Conservation (phyloP, 2,888 invertebrate species). For the Drosophila anomelani region DNA sequence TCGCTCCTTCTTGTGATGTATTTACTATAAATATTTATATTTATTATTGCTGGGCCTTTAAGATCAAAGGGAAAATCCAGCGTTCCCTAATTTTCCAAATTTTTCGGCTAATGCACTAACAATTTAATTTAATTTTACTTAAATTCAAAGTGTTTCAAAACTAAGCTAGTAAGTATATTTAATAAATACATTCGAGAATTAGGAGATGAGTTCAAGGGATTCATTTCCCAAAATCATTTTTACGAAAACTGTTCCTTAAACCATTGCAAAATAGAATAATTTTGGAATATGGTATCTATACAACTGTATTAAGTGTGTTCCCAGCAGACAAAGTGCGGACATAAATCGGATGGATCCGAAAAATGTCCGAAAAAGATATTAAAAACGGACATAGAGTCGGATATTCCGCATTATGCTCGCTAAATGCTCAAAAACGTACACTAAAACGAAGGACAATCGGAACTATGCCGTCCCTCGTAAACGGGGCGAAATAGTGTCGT, state of each 20-base stretch:
- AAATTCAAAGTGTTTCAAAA: background rate
- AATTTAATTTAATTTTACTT: background rate
- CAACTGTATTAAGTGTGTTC: no score
- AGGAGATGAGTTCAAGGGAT: background rate
- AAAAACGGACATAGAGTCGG: no score
- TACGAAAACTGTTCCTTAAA: background rate
- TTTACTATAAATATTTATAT: conserved; percentile 54
- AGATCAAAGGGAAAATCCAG: conserved; percentile 37
- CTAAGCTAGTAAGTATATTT: no score
- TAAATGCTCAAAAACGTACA: no score
- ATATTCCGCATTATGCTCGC: no score
- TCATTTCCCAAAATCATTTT: background rate
- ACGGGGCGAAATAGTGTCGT: no score
- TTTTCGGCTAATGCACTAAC: background rate
- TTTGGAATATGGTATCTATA: no score
- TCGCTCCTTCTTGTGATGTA: conserved; percentile 31
- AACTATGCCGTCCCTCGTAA: no score
- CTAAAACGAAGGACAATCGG: no score
- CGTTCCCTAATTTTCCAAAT: background rate
- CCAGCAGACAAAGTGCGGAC: no score
- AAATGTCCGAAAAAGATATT: no score
- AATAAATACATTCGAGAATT: background rate
- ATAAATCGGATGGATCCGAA: no score
- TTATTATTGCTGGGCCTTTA: conserved; percentile 30
- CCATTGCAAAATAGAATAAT: background rate